phyloP scores from a whole-genome alignment of 2,888 invertebrate species.

The Nipponacmea schrenckii region DNA sequence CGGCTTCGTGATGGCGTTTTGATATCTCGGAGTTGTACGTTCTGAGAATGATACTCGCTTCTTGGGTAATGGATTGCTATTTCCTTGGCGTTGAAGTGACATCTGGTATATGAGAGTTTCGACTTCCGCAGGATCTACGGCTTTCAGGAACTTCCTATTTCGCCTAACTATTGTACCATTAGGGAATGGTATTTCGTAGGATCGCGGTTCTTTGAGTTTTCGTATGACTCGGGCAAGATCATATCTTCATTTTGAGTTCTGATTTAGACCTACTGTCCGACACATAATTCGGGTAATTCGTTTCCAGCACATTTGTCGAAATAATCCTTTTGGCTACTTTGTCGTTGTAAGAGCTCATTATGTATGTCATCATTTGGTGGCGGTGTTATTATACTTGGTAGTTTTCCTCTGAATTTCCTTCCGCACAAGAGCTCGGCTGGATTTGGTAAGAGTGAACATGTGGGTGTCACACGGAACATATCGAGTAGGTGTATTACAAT shows the following conservation, averaged over 20 bases:
- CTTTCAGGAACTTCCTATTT: neutral
- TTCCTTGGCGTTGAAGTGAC: too few relatives aligned
- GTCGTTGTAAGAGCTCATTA: neutral
- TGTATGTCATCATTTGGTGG: neutral
- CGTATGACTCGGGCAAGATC: neutral
- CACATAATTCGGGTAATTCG: neutral
- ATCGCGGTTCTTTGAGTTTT: neutral
- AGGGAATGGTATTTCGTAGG: too few relatives aligned
- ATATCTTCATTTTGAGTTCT: neutral
- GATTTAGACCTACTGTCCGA: neutral
- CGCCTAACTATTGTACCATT: neutral
- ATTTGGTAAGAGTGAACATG: neutral
- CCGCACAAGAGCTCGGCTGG: neutral
- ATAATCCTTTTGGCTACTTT: neutral
- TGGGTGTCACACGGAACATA: too few relatives aligned
- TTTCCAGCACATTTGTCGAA: neutral
- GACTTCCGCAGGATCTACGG: neutral
- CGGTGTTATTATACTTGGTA: neutral
- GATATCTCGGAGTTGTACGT: too few relatives aligned
- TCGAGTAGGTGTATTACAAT: too few relatives aligned
- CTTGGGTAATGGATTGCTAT: too few relatives aligned
- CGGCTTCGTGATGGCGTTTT: too few relatives aligned
- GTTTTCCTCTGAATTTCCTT: neutral
- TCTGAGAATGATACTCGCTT: too few relatives aligned
- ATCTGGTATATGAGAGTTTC: too few relatives aligned